Evolutionary conservation across 2,113 vertebrate species (phyloP), one percentile per base, ranked within the genome.

Genomic region (Galeopterus variegatus): DNA sequence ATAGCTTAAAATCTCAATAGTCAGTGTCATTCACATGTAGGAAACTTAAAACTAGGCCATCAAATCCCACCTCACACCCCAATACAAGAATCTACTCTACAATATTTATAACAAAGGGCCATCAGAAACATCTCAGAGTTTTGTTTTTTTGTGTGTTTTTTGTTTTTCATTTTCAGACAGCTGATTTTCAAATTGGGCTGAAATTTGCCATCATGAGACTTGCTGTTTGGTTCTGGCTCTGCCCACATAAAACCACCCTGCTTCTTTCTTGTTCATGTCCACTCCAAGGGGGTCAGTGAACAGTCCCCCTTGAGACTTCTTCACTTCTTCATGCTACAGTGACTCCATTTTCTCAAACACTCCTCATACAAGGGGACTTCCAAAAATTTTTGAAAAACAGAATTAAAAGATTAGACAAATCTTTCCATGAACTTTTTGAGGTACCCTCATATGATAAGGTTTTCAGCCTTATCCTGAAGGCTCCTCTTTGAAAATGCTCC

Each of bases 61-160:
- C 21, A 86, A 92, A 72, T 88, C 41, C 33, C 31, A 70, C 6
- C 9, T 88, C 26, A 77, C 23, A 70, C 3, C 18, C 26, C 56
- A 88, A 69, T 3, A 41, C 41, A 83, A 72, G 56, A 77, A 80
- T n/a, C 56, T 76, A n/a, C 5, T 83, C 87, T 50, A 84, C 23
- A 93, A 76, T 64, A 33, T 89, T 93, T 26, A 64, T 93, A 88
- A 91, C 26, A 92, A 91, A 45, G n/a, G 4, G 11, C 81, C 54
- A 86, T 62, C 41, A 90, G 89, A 90, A 80, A 96, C 80, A 86
- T 60, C 52, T 80, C 65, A 58, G 41, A 23, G 1, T 62, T 56
- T 21, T 64, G 21, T 62, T 70, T 33, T 54, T 28, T 69, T 6
- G 45, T 31, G 73, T 76, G 45, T 76, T 50, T 26, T 3, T 64